These are phyloP conservation scores for Arctia plantaginis DNA, from an alignment of 2,888 invertebrate species.

Conservation along the genomic window DNA sequence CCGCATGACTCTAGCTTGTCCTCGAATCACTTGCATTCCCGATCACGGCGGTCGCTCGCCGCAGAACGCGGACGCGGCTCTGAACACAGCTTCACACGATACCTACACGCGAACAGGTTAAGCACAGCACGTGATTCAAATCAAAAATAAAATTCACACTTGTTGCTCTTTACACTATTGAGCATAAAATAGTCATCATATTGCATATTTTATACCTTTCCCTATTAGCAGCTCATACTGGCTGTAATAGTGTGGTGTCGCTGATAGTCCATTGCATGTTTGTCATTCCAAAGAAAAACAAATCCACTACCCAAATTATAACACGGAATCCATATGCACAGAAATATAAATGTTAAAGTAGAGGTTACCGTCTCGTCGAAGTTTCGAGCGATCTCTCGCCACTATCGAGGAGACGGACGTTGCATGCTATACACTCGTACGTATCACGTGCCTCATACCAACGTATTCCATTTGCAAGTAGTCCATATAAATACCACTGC, in stretches of 20 bases:
- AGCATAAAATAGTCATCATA: slow-evolving; percentile 80
- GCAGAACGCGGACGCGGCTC: slow-evolving; percentile 68
- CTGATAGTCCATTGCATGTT: slow-evolving; percentile 81
- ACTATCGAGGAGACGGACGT: slow-evolving; percentile 66
- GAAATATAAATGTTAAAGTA: slow-evolving; percentile 72
- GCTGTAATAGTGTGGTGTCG: slow-evolving; percentile 78
- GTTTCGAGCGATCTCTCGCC: slow-evolving; percentile 43
- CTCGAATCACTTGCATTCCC: slow-evolving; percentile 84
- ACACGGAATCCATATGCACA: slow-evolving; percentile 77
- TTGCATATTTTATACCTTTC: slow-evolving; percentile 87
- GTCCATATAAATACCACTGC: slow-evolving; percentile 2
- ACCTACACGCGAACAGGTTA: slow-evolving; percentile 82
- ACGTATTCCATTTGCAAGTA: slow-evolving; percentile 17
- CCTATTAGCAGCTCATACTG: slow-evolving; percentile 82
- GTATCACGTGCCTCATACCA: slow-evolving; percentile 68
- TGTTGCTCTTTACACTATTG: slow-evolving; percentile 77
- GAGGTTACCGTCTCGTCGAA: slow-evolving; percentile 66
- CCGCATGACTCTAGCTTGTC: slow-evolving; percentile 82
- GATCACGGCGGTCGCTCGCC: slow-evolving; percentile 80
- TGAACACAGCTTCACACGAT: slow-evolving; percentile 82
- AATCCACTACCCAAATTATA: slow-evolving; percentile 68
- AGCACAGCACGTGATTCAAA: slow-evolving; percentile 78
- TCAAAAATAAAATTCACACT: slow-evolving; percentile 69
- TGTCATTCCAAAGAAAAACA: slow-evolving; percentile 73
- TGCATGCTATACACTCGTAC: slow-evolving; percentile 79